These are phyloP conservation scores for western clawed frog (Xenopus tropicalis) DNA, from an alignment of 2,113 vertebrate species.

Conservation along the genomic window UCB_Xtro_10.0 CM004446.2:95917001-95917500, in stretches of 20 bases:
- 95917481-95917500: slow-evolving; percentile 80
- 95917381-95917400: slow-evolving; percentile 51
- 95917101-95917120: too few species aligned
- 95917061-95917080: too few species aligned
- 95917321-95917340: slow-evolving; percentile 46
- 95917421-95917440: slow-evolving; percentile 70
- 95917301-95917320: background rate
- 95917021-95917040: too few species aligned
- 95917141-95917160: too few species aligned
- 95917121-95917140: too few species aligned
- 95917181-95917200: too few species aligned
- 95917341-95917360: background rate
- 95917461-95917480: slow-evolving; percentile 79
- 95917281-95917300: background rate
- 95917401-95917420: slow-evolving; percentile 60
- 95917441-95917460: slow-evolving; percentile 85
- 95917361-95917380: slow-evolving; percentile 53
- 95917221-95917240: background rate
- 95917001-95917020: too few species aligned
- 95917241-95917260: background rate
- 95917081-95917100: too few species aligned
- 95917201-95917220: background rate
- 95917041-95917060: too few species aligned
- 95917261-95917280: background rate
- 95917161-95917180: too few species aligned